Base-by-base conservation (phyloP, 2,113 vertebrate genomes). In the Arvicanthis niloticus region DNA sequence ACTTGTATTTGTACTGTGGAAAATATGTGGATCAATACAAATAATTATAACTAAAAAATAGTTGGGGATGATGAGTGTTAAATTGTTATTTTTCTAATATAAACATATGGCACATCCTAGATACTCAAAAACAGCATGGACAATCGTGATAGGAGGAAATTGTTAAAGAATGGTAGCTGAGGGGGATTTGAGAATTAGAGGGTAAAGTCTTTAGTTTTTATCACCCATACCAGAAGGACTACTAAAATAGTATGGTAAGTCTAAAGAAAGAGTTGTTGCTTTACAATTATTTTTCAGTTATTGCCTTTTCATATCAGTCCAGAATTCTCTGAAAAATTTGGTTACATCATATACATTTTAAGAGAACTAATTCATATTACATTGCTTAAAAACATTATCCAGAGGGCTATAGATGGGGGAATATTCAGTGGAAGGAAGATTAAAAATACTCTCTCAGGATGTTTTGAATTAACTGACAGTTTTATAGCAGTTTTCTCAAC, bases 1-100 rank as follows among this genome's bases (percentile, higher is more conserved):
- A 51, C 95, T 99, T 99, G 98, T 99, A 99, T 97, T 99, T 99
- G 96, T 99, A 99, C 99, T 99, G 97, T 29, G 80, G 93, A 97
- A 37, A 98, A 94, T 89, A 97, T 45, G 88, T 48, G 80, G 77
- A 48, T 13, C 60, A 45, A 62, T 78, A 51, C 76, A 92, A 70
- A 75, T 13, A 89, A 88, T 78, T 96, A 67, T 76, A 45, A 75
- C 21, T 89, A 45, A 78, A 93, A 93, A 45, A 4, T 80, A 17
- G 9, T 65, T 75, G 21, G 2, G 88, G 37, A 91, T 93, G 53
- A 62, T n/a, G 19, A 92, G 89, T 26, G 48, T 48, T 51, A 80
- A 96, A 90, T 88, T 58, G n/a, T 67, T 29, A 22, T 45, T 19
- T 72, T 80, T 76, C 56, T 91, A 51, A 92, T 85, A 31, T 53